These are phyloP conservation scores for Thymelicus sylvestris DNA, from an alignment of 2,888 invertebrate genomes.

Conservation along the genomic window DNA sequence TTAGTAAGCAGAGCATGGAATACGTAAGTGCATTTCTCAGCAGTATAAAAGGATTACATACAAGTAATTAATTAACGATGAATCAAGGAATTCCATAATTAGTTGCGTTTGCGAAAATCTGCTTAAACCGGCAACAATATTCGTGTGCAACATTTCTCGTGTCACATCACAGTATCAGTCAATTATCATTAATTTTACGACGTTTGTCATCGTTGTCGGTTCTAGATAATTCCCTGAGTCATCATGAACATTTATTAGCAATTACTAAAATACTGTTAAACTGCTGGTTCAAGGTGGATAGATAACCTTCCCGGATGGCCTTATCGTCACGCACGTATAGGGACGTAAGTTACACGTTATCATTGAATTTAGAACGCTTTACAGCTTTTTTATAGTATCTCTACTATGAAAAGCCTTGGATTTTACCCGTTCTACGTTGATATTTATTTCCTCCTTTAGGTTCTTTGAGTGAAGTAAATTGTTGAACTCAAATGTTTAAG, in stretches of 20 bases:
- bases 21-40: no score
- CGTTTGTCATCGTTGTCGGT: conserved; percentile 32
- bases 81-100: no score
- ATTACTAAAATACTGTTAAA: conserved; percentile 66
- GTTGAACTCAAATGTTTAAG: not conserved
- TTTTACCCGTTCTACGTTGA: conserved; percentile 39
- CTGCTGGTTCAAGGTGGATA: conserved; percentile 72
- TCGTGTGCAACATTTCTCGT: no score
- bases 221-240: conserved; percentile 60
- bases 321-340: conserved; percentile 65
- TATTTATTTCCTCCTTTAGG: conserved; percentile 42
- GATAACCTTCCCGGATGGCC: conserved; percentile 78
- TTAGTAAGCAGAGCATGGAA: no score
- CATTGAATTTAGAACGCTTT: conserved; percentile 56
- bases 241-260: conserved; percentile 66
- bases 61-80: no score
- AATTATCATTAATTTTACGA: not conserved
- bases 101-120: no score
- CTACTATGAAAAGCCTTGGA: conserved; percentile 41
- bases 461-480: conserved; percentile 16
- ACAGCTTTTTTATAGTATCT: conserved; percentile 43
- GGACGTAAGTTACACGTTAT: conserved; percentile 62
- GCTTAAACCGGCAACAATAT: no score
- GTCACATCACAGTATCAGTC: not conserved
- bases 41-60: no score